These are phyloP conservation scores for Poecilia velifera DNA, from an alignment of 2,797 vertebrate species.

Conservation along the genomic window DNA sequence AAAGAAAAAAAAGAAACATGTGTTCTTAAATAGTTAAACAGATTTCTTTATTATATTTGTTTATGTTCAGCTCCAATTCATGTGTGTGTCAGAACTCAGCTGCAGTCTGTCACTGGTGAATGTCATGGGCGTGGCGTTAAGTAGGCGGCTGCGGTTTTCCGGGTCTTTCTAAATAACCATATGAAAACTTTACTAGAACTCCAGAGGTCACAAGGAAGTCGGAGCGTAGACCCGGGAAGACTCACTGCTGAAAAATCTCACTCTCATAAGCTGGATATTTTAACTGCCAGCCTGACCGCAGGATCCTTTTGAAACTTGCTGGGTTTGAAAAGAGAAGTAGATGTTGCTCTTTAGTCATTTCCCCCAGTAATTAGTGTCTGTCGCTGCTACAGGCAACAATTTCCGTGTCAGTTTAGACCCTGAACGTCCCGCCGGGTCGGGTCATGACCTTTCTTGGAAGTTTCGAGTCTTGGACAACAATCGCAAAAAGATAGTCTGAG, in stretches of 20 bases:
- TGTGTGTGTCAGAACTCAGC: conserved; percentile 17
- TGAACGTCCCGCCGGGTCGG: conserved; percentile 43
- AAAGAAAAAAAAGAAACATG: not conserved
- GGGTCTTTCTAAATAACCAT: conserved; percentile 45
- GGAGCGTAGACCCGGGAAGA: conserved; percentile 36
- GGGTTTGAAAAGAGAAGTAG: not conserved
- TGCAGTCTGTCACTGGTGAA: conserved; percentile 33
- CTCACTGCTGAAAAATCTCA: conserved; percentile 12
- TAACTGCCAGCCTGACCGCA: conserved; percentile 6
- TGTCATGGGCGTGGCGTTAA: conserved; percentile 26
- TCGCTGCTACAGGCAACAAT: conserved; percentile 28
- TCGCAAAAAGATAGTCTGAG: conserved; percentile 39
- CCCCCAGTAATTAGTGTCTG: not conserved
- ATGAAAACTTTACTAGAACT: conserved; percentile 33
- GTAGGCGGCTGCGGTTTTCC: conserved; percentile 34
- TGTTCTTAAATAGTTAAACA: not conserved
- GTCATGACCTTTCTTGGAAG: conserved; percentile 27
- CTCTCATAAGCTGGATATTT: conserved; percentile 4
- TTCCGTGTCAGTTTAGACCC: conserved; percentile 11
- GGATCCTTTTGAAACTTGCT: not conserved
- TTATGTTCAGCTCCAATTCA: not conserved
- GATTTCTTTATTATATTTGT: not conserved
- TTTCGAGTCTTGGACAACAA: conserved; percentile 44
- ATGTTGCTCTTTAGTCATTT: conserved; percentile 7
- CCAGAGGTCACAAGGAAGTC: conserved; percentile 29